Conservation (phyloP, 2,113 vertebrate species). For the Saccopteryx leptura region DNA sequence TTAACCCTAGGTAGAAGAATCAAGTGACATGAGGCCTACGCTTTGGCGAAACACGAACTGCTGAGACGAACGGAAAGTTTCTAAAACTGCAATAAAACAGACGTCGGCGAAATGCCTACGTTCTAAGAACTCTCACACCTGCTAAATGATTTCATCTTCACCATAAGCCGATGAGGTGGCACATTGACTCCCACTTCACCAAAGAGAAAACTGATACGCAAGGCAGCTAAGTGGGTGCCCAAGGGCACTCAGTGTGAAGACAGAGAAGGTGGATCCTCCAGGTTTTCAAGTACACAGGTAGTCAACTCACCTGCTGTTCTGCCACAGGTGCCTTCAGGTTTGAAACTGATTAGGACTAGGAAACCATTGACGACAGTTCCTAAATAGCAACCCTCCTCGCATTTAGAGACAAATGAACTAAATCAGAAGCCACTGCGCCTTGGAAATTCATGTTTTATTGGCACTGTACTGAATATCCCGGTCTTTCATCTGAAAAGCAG, state of each 20-base stretch:
- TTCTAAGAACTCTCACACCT: not conserved
- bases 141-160: not conserved
- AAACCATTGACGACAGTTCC: not conserved
- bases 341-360: not conserved
- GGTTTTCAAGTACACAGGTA: not conserved
- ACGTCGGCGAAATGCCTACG: not conserved
- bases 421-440: not conserved
- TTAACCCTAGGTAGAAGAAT: not conserved
- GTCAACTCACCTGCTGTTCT: fast-evolving
- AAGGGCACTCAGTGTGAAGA: fast-evolving
- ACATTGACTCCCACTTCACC: not conserved
- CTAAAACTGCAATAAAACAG: not conserved
- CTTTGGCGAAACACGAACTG: not conserved
- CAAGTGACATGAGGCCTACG: not conserved
- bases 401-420: not conserved
- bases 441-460: not conserved
- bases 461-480: not conserved
- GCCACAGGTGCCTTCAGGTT: not conserved
- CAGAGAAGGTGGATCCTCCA: fast-evolving
- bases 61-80: not conserved
- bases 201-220: not conserved
- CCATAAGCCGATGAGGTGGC: fast-evolving
- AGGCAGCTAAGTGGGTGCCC: not conserved
- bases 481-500: not conserved
- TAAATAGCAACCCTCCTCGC: not conserved